These are phyloP conservation scores for Rhyacichthys aspro DNA, from an alignment of 2,797 vertebrate genomes.

Conservation along the genomic window DNA sequence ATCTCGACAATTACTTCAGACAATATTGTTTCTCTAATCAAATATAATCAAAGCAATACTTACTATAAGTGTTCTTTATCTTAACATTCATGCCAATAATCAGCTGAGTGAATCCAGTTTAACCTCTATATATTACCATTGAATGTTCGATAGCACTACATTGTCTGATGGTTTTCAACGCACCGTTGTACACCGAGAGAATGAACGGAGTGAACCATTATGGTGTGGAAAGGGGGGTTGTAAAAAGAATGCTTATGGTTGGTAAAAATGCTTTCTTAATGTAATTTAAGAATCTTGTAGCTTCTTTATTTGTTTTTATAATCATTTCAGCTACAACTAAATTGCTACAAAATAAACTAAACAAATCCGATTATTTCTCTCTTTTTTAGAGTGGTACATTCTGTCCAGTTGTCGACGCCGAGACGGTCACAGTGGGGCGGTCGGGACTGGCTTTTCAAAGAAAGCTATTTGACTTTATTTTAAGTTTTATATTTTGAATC, in stretches of 20 bases:
- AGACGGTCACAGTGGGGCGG: constrained; percentile 36
- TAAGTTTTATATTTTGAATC: constrained; percentile 11
- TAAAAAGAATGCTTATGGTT: no score
- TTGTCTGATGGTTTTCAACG: background rate
- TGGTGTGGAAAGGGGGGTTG: background rate
- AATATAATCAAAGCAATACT: no score
- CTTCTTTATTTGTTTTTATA: background rate
- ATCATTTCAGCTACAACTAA: background rate
- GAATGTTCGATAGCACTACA: background rate
- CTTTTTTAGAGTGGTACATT: constrained; percentile 33
- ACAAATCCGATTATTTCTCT: constrained; percentile 6
- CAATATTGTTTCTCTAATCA: no score
- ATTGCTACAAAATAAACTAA: background rate
- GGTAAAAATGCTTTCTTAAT: no score
- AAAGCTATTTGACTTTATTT: constrained; percentile 24
- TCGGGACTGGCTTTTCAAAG: constrained; percentile 15
- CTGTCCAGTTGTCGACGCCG: constrained; percentile 61
- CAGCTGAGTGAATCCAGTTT: no score
- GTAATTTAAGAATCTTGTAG: no score
- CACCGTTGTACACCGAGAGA: constrained; percentile 30
- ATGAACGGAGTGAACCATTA: constrained; percentile 61
- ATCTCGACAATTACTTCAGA: no score
- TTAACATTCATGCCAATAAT: no score
- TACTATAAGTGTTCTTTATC: no score
- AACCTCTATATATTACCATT: no score